Evolutionary conservation across 2,797 vertebrate genomes (phyloP), one percentile per base, ranked within the genome.

Genomic region (Brachyalestes nurse): DNA sequence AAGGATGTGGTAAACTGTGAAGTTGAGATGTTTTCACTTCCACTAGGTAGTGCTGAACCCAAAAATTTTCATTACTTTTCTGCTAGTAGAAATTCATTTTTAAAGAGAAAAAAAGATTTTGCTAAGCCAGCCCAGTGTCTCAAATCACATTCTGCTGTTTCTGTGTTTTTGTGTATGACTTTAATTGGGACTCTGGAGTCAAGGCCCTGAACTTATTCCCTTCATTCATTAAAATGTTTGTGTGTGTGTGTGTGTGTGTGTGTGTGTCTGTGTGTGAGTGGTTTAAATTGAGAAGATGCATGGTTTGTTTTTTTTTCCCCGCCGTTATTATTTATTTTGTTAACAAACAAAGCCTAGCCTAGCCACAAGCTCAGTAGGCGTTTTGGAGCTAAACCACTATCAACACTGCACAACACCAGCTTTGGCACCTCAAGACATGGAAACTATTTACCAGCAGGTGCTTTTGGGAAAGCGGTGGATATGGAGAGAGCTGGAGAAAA

Each of bases 121-220:
- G 10, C 28, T 1, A 45, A 45, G 42, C 6, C 42, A 10, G 42
- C 9, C 42, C 9, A 10, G 17, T 49, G 38, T 38, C 51, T 67
- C 9, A 66, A 51, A 67, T 38, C 57, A 23, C n/a, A 5, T 45
- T 19, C 28, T 55, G 25, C 51, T 60, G 53, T 60, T n/a, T 70
- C 2, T 73, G 6, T 72, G 42, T 72, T 34, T 72, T 38, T 72
- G 40, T 0, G 1, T 47, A 5, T 67, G 40, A 14, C 28, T 62
- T 49, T 72, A 72, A 85, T 80, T 85, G 65, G 83, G 75, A 67
- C 74, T 77, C 84, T 83, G 38, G 78, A 83, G 79, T 78, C 65
- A 40, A 53, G 60, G 76, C 65, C 78, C 76, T 45, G 9, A 83
- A 78, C 65, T 69, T 73, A 61, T 55, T 51, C 17, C 79, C 49